Conservation (phyloP, 2,113 vertebrate genomes). For the Etheostoma spectabile region DNA sequence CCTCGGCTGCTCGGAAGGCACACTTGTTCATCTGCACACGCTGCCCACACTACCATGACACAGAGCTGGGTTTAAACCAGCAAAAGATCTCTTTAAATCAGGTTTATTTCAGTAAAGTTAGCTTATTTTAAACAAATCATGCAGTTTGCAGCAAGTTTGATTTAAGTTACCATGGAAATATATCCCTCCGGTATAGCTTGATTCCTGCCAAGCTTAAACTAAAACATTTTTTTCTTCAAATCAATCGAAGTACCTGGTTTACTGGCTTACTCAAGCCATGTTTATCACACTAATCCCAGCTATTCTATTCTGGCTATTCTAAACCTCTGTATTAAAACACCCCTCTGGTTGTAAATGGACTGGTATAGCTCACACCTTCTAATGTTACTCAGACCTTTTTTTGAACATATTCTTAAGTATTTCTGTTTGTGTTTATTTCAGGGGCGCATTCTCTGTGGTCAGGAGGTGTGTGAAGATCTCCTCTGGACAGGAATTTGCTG, state of each 20-base stretch:
- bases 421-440: slow-evolving; percentile 81
- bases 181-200: not conserved
- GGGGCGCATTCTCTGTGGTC: slow-evolving; percentile 97
- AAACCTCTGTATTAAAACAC: not conserved
- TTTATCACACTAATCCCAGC: not conserved
- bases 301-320: not conserved
- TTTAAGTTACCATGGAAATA: not conserved
- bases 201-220: not conserved
- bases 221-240: not conserved
- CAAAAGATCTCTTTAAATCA: not conserved
- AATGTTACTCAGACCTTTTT: not conserved
- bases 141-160: not conserved
- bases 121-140: not conserved
- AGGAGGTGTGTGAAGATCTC: slow-evolving; percentile 97
- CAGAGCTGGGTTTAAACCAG: not conserved
- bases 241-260: not conserved
- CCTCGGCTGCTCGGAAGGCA: too few relatives aligned
- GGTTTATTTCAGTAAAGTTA: not conserved
- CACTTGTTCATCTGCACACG: too few relatives aligned
- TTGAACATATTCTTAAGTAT: not conserved
- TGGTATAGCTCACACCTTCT: not conserved
- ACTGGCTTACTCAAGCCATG: not conserved
- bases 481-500: slow-evolving; percentile 96
- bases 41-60: too few relatives aligned
- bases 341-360: not conserved